Conservation (phyloP, 2,113 vertebrate species). For the Reinhardtius hippoglossoides region DNA sequence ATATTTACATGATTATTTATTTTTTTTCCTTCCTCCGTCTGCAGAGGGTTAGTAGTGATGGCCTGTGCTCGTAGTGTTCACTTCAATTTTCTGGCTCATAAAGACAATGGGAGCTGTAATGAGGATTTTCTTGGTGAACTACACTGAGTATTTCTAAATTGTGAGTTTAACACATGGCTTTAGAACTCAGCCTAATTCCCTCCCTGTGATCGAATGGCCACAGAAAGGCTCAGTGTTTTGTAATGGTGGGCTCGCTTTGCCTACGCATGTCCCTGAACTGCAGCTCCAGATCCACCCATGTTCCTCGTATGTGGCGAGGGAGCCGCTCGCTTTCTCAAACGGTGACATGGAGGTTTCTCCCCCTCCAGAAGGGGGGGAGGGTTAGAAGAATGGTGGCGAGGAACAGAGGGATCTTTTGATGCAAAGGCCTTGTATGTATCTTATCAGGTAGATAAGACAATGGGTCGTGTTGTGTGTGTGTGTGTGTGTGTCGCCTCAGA, state of each 20-base stretch:
- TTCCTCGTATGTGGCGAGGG: slow-evolving; percentile 58
- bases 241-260: slow-evolving; percentile 63
- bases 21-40: background rate
- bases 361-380: slow-evolving; percentile 9
- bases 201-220: slow-evolving; percentile 57
- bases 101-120: slow-evolving; percentile 32
- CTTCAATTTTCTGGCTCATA: slow-evolving; percentile 40
- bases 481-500: slow-evolving; percentile 1
- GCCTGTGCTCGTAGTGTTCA: slow-evolving; percentile 12
- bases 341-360: slow-evolving; percentile 56
- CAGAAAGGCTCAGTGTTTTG: slow-evolving; percentile 43
- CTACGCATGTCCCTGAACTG: slow-evolving; percentile 52
- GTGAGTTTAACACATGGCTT: slow-evolving; percentile 23
- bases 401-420: slow-evolving; percentile 45
- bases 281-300: slow-evolving; percentile 66
- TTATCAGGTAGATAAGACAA: slow-evolving; percentile 65
- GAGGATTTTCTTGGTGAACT: slow-evolving; percentile 31
- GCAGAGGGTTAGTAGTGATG: slow-evolving; percentile 36
- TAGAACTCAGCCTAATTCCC: slow-evolving; percentile 37
- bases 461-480: slow-evolving; percentile 3
- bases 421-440: slow-evolving; percentile 60
- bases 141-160: slow-evolving; percentile 7
- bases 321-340: slow-evolving; percentile 46
- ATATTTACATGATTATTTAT: slow-evolving; percentile 31
- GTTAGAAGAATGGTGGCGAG: slow-evolving; percentile 12